phyloP scores from a whole-genome alignment of 1,140 invertebrate genomes.

The Nephotettix cincticeps region DNA sequence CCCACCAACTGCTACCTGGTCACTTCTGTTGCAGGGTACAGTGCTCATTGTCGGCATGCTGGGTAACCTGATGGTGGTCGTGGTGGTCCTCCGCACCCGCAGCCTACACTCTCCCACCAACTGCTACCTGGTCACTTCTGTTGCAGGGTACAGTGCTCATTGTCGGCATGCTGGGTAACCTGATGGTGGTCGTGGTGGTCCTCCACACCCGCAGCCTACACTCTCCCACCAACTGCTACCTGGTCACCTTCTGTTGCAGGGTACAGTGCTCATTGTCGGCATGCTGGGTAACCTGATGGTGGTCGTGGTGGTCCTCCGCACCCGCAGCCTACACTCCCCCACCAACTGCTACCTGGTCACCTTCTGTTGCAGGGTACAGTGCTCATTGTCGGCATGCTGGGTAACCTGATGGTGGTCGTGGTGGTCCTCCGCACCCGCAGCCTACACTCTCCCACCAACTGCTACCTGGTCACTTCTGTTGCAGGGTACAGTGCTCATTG shows the following conservation, averaged over 20 bases:
- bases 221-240: slow-evolving; percentile 63
- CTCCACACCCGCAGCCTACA: slow-evolving; percentile 49
- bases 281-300: not conserved
- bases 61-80: slow-evolving; percentile 57
- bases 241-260: slow-evolving; percentile 56
- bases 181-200: not conserved
- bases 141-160: slow-evolving; percentile 55
- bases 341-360: slow-evolving; percentile 65
- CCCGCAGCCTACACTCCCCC: slow-evolving; percentile 56
- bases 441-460: slow-evolving; percentile 63
- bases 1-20: slow-evolving; percentile 65
- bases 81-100: slow-evolving; percentile 51
- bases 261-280: slow-evolving; percentile 53
- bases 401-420: slow-evolving; percentile 57
- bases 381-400: slow-evolving; percentile 56
- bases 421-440: slow-evolving; percentile 50
- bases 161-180: slow-evolving; percentile 37
- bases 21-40: slow-evolving; percentile 51
- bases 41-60: slow-evolving; percentile 57
- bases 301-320: not conserved
- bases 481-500: slow-evolving; percentile 55
- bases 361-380: slow-evolving; percentile 54
- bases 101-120: slow-evolving; percentile 62
- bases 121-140: slow-evolving; percentile 62
- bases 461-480: slow-evolving; percentile 59